These are phyloP conservation scores for Falco cherrug DNA, from an alignment of 2,797 vertebrate genomes.

Conservation along the genomic window DNA sequence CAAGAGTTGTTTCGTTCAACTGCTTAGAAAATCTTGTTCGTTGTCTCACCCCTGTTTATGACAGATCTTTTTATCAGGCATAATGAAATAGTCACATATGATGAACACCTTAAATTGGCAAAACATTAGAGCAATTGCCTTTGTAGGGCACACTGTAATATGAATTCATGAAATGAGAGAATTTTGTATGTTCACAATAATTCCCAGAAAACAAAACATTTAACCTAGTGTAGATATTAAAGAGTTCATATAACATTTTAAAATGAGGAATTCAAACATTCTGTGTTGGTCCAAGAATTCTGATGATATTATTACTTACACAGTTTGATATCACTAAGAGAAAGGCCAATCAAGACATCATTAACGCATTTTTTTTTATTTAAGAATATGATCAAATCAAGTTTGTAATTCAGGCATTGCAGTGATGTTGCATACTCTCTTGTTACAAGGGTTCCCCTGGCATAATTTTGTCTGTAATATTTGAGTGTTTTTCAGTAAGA, in stretches of 20 bases:
- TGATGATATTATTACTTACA: not conserved
- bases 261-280: not conserved
- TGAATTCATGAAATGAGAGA: not conserved
- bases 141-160: not conserved
- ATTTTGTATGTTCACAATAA: not conserved
- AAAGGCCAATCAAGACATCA: not conserved
- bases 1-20: not conserved
- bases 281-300: not conserved
- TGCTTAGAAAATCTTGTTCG: not conserved
- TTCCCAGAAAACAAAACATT: not conserved
- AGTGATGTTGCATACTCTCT: not conserved
- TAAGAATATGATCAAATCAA: not conserved
- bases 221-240: not conserved
- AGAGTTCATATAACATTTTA: not conserved
- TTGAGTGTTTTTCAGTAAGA: not conserved
- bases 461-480: not conserved
- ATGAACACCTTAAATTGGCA: not conserved
- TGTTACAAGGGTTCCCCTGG: not conserved
- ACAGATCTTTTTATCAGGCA: not conserved
- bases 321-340: not conserved
- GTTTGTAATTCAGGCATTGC: not conserved
- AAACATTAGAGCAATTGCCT: not conserved
- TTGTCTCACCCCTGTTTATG: not conserved
- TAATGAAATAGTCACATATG: not conserved
- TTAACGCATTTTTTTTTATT: not conserved